Evolutionary conservation across 2,797 vertebrate species (phyloP).

Genomic region (Myotis pilosus): DNA sequence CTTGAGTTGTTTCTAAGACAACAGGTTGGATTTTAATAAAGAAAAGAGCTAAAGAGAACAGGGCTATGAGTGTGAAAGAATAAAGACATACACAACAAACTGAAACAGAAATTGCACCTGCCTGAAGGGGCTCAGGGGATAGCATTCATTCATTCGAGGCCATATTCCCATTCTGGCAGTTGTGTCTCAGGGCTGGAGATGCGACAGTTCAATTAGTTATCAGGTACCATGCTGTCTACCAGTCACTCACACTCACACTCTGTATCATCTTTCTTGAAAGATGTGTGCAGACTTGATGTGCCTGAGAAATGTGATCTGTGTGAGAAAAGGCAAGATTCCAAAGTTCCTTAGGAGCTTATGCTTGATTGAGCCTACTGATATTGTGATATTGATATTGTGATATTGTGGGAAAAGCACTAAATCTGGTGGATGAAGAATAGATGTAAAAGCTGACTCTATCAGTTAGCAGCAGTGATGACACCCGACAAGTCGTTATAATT

Average conservation of each 20-base stretch:
- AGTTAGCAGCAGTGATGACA: background rate
- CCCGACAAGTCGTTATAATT: background rate
- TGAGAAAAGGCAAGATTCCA: background rate
- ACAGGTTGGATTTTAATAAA: conserved; percentile 1
- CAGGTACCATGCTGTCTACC: no score
- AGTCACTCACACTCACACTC: background rate
- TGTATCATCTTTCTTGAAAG: background rate
- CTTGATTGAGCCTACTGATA: background rate
- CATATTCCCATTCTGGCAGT: background rate
- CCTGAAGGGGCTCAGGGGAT: background rate
- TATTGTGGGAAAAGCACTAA: background rate
- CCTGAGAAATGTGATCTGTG: background rate
- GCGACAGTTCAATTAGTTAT: no score
- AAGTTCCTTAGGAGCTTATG: background rate
- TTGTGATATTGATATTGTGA: no score
- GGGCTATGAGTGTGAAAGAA: background rate
- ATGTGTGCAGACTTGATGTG: background rate
- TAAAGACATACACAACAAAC: background rate
- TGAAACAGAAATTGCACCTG: background rate
- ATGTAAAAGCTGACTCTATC: background rate
- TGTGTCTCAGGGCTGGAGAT: background rate
- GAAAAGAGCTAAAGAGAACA: background rate
- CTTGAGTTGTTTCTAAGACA: background rate
- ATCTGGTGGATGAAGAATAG: background rate
- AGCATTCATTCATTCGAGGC: background rate